Evolutionary conservation across 2,888 invertebrate genomes (phyloP).

Genomic region (Agonopterix alstromeriana): DNA sequence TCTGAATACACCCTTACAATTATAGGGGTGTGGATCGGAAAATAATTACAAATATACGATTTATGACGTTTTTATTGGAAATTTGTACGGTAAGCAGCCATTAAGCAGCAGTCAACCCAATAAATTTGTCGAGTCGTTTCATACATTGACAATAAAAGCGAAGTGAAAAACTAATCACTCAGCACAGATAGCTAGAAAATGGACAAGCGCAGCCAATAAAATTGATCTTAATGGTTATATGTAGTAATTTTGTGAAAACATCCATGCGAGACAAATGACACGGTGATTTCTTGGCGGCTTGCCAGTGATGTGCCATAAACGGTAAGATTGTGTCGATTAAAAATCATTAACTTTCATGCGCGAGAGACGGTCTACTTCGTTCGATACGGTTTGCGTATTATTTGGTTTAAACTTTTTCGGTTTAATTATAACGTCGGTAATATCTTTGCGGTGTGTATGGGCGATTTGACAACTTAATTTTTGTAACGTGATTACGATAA

Average conservation of each 20-base stretch:
- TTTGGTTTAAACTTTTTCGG: slow-evolving; percentile 10
- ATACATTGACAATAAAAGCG: not conserved
- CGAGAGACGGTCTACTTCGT: slow-evolving; percentile 25
- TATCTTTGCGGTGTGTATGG: too few relatives aligned
- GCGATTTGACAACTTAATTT: too few relatives aligned
- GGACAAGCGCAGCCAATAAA: slow-evolving; percentile 15
- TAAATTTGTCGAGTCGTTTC: too few relatives aligned
- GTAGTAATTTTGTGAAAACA: slow-evolving; percentile 29
- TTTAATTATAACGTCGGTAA: slow-evolving; percentile 2
- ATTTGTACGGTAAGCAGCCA: too few relatives aligned
- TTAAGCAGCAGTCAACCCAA: too few relatives aligned
- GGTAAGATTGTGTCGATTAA: slow-evolving; percentile 43
- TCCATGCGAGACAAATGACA: slow-evolving; percentile 12
- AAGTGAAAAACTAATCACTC: slow-evolving; percentile 2
- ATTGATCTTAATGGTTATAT: slow-evolving; percentile 21
- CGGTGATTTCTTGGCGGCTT: slow-evolving; percentile 23
- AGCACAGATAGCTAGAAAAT: slow-evolving; percentile 16
- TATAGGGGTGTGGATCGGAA: too few relatives aligned
- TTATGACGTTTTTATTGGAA: too few relatives aligned
- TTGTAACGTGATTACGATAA: too few relatives aligned
- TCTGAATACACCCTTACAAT: too few relatives aligned
- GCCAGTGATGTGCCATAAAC: slow-evolving; percentile 46
- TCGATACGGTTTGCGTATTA: slow-evolving; percentile 11
- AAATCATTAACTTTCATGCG: slow-evolving; percentile 57
- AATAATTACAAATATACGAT: too few relatives aligned